Evolutionary conservation across 2,797 vertebrate species (phyloP), one percentile per base, ranked within the genome.

Genomic region (Rhinoraja longicauda): DNA sequence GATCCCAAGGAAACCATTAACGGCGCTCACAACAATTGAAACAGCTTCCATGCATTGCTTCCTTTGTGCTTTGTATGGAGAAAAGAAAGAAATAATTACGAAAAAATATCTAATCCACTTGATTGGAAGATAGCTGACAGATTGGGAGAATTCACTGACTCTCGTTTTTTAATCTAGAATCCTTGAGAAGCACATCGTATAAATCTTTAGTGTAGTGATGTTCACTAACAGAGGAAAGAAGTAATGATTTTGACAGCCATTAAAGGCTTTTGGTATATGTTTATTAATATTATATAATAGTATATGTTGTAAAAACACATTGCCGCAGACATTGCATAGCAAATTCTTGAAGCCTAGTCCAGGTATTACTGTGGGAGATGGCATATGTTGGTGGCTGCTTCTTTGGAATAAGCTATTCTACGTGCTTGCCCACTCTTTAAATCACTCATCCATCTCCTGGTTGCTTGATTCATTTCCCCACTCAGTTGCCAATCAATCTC

Each of bases 1-100:
- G 96, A 96, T 97, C 97, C 96, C 97, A 96, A 96, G 96, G 67
- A 96, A 95, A 96, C 96, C 95, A 96, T 96, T 97, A 96, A 96
- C 96, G 96, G 96, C 95, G 96, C 97, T 96, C 96, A 97, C 36
- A 53, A 45, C 70, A 92, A 72, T 67, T 64, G 96, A 96, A 96
- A 4, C 26, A 73, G 32, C 62, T 29, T 53, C 39, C 15, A 67
- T 53, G 24, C 90, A 26, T 26, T 10, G 1, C n/a, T 75, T 75
- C 75, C 36, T 8, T 75, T 92, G 45, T 64, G 59, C 70, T 36
- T 75, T 45, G 3, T 53, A 4, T 39, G 70, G 53, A 72, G 15
- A 45, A 13, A 70, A 17, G 4, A 29, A 75, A 17, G 12, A 70
- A 90, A 29, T 24, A 12, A 21, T 92, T 57, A 29, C 39, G 29